These are phyloP conservation scores for Pristionchus pacificus DNA, from an alignment of 1,140 invertebrate species.

Conservation along the genomic window DNA sequence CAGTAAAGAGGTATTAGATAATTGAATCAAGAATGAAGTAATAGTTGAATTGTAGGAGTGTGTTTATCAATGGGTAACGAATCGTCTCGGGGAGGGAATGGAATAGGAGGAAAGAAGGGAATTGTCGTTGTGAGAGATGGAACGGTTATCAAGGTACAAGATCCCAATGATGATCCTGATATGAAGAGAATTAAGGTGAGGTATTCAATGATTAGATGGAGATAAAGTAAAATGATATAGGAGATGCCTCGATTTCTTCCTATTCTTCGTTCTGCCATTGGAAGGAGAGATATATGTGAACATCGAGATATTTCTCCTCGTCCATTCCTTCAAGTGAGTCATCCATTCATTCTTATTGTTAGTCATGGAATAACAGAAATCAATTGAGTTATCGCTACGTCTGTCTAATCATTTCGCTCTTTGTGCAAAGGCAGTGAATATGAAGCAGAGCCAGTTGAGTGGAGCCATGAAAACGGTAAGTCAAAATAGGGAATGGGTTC, in stretches of 20 bases:
- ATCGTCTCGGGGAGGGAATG: slow-evolving; percentile 8
- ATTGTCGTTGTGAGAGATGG: slow-evolving; percentile 44
- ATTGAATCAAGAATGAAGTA: background rate
- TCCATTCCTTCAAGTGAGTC: background rate
- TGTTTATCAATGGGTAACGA: slow-evolving; percentile 33
- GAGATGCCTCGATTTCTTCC: slow-evolving; percentile 48
- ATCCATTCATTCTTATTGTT: slow-evolving; percentile 17
- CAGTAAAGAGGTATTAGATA: background rate
- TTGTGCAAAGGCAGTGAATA: slow-evolving; percentile 37
- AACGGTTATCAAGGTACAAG: slow-evolving; percentile 7
- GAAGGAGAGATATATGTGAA: slow-evolving; percentile 38
- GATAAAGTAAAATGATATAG: slow-evolving; percentile 29
- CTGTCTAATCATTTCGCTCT: slow-evolving; percentile 41
- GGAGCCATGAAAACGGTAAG: slow-evolving; percentile 38
- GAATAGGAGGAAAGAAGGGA: slow-evolving; percentile 7
- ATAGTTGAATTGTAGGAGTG: background rate
- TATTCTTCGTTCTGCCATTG: slow-evolving; percentile 40
- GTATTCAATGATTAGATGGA: background rate
- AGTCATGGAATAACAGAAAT: slow-evolving; percentile 43
- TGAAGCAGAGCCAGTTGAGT: slow-evolving; percentile 31
- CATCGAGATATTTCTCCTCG: background rate
- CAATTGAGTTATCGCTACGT: slow-evolving; percentile 38
- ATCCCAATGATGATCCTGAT: slow-evolving; percentile 44
- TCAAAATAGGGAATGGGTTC: background rate
- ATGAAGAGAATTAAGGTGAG: slow-evolving; percentile 39